phyloP scores from a whole-genome alignment of 30 jellyfish, hydroid and myxozoan species.

The Cassiopea xamachana region DNA sequence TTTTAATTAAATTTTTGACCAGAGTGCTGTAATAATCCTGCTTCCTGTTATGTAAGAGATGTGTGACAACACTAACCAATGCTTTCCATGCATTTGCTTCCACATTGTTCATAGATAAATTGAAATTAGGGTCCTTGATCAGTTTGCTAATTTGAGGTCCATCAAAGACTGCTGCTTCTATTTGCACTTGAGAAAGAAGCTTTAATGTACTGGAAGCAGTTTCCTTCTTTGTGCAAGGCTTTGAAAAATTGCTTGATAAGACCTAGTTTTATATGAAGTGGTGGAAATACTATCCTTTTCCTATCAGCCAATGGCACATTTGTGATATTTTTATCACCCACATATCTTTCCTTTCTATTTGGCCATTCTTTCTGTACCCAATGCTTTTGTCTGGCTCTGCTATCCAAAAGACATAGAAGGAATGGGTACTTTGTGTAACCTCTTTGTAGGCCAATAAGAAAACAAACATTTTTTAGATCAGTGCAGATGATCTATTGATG shows the following conservation, averaged over 20 bases:
- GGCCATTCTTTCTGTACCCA: background rate
- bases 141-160: background rate
- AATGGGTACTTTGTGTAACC: slow-evolving; percentile 57
- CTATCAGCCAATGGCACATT: background rate
- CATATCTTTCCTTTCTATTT: background rate
- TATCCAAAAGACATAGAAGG: background rate
- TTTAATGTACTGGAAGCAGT: background rate
- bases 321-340: background rate
- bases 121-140: background rate
- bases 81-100: background rate
- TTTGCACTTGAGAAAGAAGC: background rate
- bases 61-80: background rate
- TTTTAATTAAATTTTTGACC: background rate
- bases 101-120: background rate
- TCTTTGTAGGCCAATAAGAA: slow-evolving; percentile 37
- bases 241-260: background rate
- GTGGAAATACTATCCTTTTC: background rate
- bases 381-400: background rate
- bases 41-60: slow-evolving; percentile 26
- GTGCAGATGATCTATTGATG: background rate
- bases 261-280: background rate
- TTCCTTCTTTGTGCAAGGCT: background rate
- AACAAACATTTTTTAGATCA: slow-evolving; percentile 20
- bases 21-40: background rate
- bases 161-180: background rate